Conservation (phyloP, 2,888 invertebrate species). For the Magallana nippona region DNA sequence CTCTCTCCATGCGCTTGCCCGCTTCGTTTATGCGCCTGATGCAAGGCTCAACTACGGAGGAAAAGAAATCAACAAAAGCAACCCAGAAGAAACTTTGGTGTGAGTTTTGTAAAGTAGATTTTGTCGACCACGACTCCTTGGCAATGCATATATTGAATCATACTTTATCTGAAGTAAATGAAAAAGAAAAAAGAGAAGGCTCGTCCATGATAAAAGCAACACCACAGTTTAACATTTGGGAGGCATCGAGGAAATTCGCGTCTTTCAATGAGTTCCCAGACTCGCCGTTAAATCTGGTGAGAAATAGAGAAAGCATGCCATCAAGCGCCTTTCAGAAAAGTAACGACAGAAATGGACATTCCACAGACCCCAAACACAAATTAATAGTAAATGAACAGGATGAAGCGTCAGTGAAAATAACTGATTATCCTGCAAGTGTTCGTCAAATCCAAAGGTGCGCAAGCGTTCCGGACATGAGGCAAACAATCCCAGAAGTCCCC, state of each 20-base stretch:
- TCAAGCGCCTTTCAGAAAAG: not conserved
- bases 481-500: not conserved
- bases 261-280: not conserved
- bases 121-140: conserved; percentile 70
- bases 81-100: conserved; percentile 55
- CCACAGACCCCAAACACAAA: not conserved
- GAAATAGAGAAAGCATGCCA: not conserved
- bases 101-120: conserved; percentile 70
- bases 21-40: conserved; percentile 33
- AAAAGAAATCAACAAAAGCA: not conserved
- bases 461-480: conserved; percentile 39
- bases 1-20: not conserved
- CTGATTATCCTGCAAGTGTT: not conserved
- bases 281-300: not conserved
- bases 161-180: conserved; percentile 10
- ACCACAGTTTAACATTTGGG: not conserved
- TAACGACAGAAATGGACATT: not conserved
- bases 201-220: not conserved
- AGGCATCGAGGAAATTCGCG: not conserved
- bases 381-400: not conserved
- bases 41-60: conserved; percentile 2
- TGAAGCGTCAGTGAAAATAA: not conserved
- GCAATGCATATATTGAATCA: conserved; percentile 78
- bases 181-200: not conserved
- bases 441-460: conserved; percentile 12